Evolutionary conservation across 2,888 invertebrate species (phyloP).

Genomic region (Drosophila neonasuta): DNA sequence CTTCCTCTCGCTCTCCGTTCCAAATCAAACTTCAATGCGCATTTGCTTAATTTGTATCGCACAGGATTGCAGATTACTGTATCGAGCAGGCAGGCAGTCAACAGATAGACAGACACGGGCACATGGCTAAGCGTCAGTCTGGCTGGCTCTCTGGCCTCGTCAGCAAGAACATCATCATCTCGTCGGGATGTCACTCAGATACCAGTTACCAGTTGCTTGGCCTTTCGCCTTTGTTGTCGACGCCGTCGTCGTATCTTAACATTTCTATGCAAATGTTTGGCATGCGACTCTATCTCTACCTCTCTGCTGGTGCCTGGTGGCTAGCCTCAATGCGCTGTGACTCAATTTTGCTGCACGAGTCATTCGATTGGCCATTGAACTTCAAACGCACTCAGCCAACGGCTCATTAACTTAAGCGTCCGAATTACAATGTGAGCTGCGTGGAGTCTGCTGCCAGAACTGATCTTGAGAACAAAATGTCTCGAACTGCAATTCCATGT

Average conservation of each 20-base stretch:
- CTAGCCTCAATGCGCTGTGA: slow-evolving; percentile 25
- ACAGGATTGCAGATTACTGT: background rate
- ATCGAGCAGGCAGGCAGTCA: background rate
- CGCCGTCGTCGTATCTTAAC: slow-evolving; percentile 12
- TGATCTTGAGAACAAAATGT: background rate
- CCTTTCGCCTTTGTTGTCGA: slow-evolving; percentile 48
- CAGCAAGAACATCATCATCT: slow-evolving; percentile 16
- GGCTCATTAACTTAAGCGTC: slow-evolving; percentile 50
- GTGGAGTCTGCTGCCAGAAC: background rate
- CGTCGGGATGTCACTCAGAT: slow-evolving; percentile 27
- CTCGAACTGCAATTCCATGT: background rate
- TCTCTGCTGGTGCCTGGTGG: background rate
- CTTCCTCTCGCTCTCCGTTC: background rate
- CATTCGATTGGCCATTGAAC: slow-evolving; percentile 51
- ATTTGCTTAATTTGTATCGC: slow-evolving; percentile 47
- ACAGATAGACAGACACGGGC: slow-evolving; percentile 5
- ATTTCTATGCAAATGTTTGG: slow-evolving; percentile 42
- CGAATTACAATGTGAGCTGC: background rate
- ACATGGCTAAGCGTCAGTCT: slow-evolving; percentile 39
- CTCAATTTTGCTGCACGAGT: slow-evolving; percentile 31
- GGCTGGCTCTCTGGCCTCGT: slow-evolving; percentile 28
- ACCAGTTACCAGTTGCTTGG: slow-evolving; percentile 44
- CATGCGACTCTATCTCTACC: slow-evolving; percentile 8
- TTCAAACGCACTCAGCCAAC: slow-evolving; percentile 26
- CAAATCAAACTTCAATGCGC: slow-evolving; percentile 25